Base-by-base conservation (phyloP, 2,888 invertebrate genomes). In the Malachius bipustulatus region DNA sequence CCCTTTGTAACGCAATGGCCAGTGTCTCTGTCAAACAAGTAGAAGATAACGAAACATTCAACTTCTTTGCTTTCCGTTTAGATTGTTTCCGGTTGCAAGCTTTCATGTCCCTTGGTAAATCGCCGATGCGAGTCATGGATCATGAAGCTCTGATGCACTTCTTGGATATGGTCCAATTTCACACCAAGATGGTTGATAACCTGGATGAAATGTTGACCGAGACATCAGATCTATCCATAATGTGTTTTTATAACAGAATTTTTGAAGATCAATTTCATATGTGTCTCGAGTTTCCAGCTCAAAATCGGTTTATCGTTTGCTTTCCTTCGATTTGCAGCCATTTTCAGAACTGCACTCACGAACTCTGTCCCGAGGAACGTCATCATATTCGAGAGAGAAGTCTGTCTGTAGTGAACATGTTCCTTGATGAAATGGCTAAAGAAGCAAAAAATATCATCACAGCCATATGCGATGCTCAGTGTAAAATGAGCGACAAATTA, bases 21-120 rank as follows among this genome's bases (percentile, higher is more conserved):
- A 78, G 73, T 57, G 65, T 93, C 30, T 82, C 78, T 34, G 85
- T 93, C 0, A 93, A 91, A 56, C 94, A 96, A 73, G 93, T 96
- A 29, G 94, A 94, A 63, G 93, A 91, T 26, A 91, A 90, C 64
- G 91, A 91, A 57, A 60, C 90, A 2, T 94, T 96, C 65, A 94
- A 98, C 65, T 93, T 99, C 56, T 75, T 91, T 45, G 90, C 91
- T 14, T 79, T 97, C 50, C 75, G 98, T 15, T 41, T 57, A 39
- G 98, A 99, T 59, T 99, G 98, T 98, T 91, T 91, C 58, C 75
- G 98, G 45, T 67, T 99, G 32, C 97, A 97, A 67, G 87, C 96
- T 0, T 89, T 83, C 55, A 84, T 90, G 55, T 91, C 91, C 38
- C 78, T 88, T 28, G 72, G 75, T 9, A 89, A 88, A 59, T 80